These are phyloP conservation scores for Alces alces DNA, from an alignment of 2,113 vertebrate genomes.

Conservation along the genomic window DNA sequence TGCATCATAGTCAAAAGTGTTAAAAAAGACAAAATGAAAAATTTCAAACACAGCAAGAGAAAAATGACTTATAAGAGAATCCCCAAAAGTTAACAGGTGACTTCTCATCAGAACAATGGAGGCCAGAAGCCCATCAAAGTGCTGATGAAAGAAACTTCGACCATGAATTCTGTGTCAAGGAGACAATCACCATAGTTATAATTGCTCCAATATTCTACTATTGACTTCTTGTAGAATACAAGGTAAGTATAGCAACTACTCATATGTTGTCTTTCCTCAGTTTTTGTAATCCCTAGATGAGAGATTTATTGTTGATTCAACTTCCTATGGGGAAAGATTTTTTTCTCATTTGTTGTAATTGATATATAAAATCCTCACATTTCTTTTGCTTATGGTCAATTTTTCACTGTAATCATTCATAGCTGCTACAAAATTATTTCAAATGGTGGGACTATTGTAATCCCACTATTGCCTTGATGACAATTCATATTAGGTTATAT, in stretches of 20 bases:
- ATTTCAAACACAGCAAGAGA: neutral
- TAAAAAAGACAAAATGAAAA: conserved; percentile 16
- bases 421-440: neutral
- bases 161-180: neutral
- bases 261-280: neutral
- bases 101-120: neutral
- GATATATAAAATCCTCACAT: neutral
- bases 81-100: neutral
- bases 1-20: neutral
- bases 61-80: neutral
- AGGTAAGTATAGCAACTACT: neutral
- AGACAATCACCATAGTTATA: neutral
- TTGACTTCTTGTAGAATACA: neutral
- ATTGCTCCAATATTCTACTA: neutral
- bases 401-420: neutral
- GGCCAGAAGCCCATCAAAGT: neutral
- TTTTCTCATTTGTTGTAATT: neutral
- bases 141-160: neutral
- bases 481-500: neutral
- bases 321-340: neutral
- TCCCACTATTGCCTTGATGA: neutral
- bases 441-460: neutral
- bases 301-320: conserved; percentile 14
- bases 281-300: neutral
- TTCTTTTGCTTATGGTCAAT: neutral